Base-by-base conservation (phyloP, 2,113 vertebrate genomes). In the Narcine bancroftii region DNA sequence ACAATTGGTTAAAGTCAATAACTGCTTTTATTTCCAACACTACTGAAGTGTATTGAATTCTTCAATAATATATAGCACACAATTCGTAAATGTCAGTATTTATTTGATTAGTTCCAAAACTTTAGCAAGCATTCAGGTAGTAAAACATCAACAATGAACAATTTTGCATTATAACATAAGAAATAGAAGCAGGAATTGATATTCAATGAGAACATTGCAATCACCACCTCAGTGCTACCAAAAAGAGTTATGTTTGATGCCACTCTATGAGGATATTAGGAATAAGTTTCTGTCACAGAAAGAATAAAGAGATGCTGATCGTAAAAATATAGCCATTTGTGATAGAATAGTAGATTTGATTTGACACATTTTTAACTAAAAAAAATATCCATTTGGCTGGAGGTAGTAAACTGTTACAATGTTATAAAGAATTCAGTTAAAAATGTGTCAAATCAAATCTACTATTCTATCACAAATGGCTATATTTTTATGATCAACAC, bases 361-460 rank as follows among this genome's bases (percentile, higher is more conserved):
- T 89, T 71, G 89, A 91, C 89, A 71, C 69, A 69, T 63, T 69
- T 63, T 91, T 91, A 11, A 91, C n/a, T n/a, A n/a, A n/a, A n/a
- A n/a, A n/a, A n/a, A n/a, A n/a, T n/a, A n/a, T n/a, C n/a, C n/a
- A n/a, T n/a, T n/a, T n/a, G n/a, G n/a, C n/a, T n/a, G n/a, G n/a
- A n/a, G n/a, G n/a, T n/a, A n/a, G n/a, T n/a, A n/a, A n/a, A n/a
- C n/a, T n/a, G n/a, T n/a, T n/a, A n/a, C n/a, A n/a, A n/a, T n/a
- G n/a, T n/a, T n/a, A n/a, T n/a, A n/a, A n/a, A n/a, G n/a, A n/a
- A n/a, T n/a, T n/a, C n/a, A n/a, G n/a, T 91, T 11, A 91, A 91
- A 63, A 69, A 63, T 69, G 69, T 71, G 89, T 91, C 89, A 71
- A 89, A 24, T 89, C 60, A 89, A 89, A 66, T 65, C 85, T 39